A percentile compares a stretch with the other conserved stretches of the same genome.
Evolutionary conservation across 2,113 vertebrate species (phyloP).

Genomic region (Clarias gariepinus): DNA sequence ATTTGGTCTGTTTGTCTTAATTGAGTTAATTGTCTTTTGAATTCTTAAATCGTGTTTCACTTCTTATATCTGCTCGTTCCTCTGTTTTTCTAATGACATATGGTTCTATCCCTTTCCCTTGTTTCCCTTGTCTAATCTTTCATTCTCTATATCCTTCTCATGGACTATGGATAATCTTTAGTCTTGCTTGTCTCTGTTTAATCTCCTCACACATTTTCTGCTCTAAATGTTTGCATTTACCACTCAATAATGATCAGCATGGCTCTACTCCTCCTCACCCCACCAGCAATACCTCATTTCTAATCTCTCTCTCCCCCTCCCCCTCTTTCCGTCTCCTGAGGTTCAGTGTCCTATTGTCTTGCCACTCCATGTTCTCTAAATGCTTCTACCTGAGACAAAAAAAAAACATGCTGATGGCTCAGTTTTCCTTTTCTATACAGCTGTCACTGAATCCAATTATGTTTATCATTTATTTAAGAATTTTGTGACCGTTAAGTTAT

Average conservation of each 20-base stretch:
- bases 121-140: not conserved
- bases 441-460: slow-evolving; percentile 22
- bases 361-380: slow-evolving; percentile 12
- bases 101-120: not conserved
- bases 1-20: not conserved
- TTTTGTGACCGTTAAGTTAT: slow-evolving; percentile 16
- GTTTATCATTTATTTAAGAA: slow-evolving; percentile 2
- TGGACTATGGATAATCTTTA: not conserved
- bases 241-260: slow-evolving; percentile 1
- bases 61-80: not conserved
- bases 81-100: not conserved
- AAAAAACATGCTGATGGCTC: slow-evolving; percentile 23
- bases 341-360: slow-evolving; percentile 17
- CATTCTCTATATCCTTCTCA: not conserved
- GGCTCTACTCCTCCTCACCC: not conserved
- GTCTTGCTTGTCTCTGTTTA: not conserved
- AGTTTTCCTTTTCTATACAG: not conserved
- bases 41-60: not conserved
- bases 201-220: slow-evolving; percentile 3
- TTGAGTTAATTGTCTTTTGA: not conserved
- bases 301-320: slow-evolving; percentile 37
- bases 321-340: slow-evolving; percentile 16
- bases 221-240: slow-evolving; percentile 6
- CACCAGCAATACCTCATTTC: slow-evolving; percentile 12
- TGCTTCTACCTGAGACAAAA: slow-evolving; percentile 16